These are phyloP conservation scores for Mycteria americana DNA, from an alignment of 2,797 vertebrate species.

Conservation along the genomic window DNA sequence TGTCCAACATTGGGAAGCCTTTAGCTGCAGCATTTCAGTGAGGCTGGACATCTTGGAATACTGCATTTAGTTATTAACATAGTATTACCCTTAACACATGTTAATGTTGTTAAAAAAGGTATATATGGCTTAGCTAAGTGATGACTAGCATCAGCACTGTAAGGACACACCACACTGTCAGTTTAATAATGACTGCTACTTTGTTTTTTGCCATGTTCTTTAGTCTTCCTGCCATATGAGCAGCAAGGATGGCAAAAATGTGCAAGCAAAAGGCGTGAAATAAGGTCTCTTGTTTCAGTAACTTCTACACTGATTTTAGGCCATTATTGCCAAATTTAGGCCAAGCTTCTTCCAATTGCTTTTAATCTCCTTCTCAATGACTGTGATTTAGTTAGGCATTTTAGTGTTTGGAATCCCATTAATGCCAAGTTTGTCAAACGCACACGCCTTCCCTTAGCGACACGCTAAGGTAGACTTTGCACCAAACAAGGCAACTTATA, in stretches of 20 bases:
- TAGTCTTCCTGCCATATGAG: background rate
- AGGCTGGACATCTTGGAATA: background rate
- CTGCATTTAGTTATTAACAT: background rate
- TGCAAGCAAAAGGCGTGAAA: background rate
- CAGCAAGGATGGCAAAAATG: background rate
- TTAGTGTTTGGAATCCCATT: background rate
- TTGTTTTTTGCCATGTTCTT: background rate
- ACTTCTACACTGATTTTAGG: background rate
- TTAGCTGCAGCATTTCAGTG: background rate
- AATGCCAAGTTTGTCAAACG: background rate
- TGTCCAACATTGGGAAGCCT: background rate
- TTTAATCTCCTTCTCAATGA: background rate
- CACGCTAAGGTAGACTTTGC: background rate
- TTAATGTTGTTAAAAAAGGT: background rate
- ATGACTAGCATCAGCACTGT: background rate
- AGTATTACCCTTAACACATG: background rate
- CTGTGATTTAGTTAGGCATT: background rate
- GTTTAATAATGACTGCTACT: background rate
- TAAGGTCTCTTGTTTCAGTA: background rate
- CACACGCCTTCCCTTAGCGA: background rate
- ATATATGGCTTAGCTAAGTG: fast-evolving
- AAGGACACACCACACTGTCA: background rate
- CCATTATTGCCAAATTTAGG: background rate
- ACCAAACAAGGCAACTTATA: background rate
- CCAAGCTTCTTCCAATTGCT: background rate